A percentile compares a stretch with the other conserved stretches of the same genome.
Evolutionary conservation across 2,113 vertebrate species (phyloP).

Genomic region (Puntigrus tetrazona): DNA sequence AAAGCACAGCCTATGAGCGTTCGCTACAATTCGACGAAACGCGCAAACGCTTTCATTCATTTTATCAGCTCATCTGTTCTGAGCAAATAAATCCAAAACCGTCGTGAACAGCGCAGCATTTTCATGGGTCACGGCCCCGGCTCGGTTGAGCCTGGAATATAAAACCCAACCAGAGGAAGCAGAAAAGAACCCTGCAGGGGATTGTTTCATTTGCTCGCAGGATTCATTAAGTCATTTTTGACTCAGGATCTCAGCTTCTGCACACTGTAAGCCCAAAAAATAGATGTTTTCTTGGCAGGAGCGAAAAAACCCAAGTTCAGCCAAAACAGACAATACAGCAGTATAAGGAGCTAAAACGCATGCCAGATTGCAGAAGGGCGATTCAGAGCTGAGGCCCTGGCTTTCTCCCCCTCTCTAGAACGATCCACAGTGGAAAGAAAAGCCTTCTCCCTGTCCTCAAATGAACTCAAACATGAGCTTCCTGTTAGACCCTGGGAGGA

Average conservation of each 20-base stretch:
- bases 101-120: neutral
- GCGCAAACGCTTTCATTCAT: neutral
- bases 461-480: conserved; percentile 85
- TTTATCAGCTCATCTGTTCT: neutral
- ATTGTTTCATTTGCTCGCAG: conserved; percentile 75
- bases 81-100: neutral
- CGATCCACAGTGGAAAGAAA: conserved; percentile 86
- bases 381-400: conserved; percentile 78
- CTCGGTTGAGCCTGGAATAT: conserved; percentile 67
- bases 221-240: conserved; percentile 72
- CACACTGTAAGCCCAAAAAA: conserved; percentile 78
- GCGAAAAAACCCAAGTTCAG: conserved; percentile 74
- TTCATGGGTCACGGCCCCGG: conserved; percentile 58
- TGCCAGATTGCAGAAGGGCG: conserved; percentile 80
- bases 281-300: conserved; percentile 70
- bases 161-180: conserved; percentile 78
- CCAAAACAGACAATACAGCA: conserved; percentile 83
- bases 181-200: conserved; percentile 70
- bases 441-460: conserved; percentile 84
- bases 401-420: conserved; percentile 65
- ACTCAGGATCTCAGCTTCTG: conserved; percentile 74
- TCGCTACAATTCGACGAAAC: neutral
- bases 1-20: neutral
- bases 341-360: conserved; percentile 69
- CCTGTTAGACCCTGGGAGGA: conserved; percentile 82